A percentile compares a stretch with the other conserved stretches of the same genome.
phyloP scores from a whole-genome alignment of 2,888 invertebrate species.

The Augiades crinisus region DNA sequence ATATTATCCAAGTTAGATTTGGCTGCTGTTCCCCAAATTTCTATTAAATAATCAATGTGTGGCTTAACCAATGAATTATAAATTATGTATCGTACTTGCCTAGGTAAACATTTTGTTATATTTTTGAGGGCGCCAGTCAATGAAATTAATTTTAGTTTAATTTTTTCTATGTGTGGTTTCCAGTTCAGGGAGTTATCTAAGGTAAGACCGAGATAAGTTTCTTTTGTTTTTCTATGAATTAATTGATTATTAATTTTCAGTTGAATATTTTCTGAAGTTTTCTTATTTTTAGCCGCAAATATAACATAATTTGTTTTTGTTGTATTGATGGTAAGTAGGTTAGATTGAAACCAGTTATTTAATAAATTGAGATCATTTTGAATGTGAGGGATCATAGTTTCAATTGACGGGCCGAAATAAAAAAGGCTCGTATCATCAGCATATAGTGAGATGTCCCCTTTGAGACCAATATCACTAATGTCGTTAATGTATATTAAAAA shows the following conservation, averaged over 20 bases:
- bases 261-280: background rate
- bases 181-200: background rate
- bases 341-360: slow-evolving; percentile 6
- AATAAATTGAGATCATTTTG: background rate
- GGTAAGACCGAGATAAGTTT: background rate
- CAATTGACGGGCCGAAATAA: slow-evolving; percentile 6
- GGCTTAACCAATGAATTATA: slow-evolving; percentile 17
- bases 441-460: slow-evolving; percentile 14
- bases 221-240: background rate
- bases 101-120: slow-evolving; percentile 2
- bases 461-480: background rate
- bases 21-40: slow-evolving; percentile 12
- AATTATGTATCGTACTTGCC: slow-evolving; percentile 3
- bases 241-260: background rate
- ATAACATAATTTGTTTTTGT: slow-evolving; percentile 20
- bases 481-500: background rate
- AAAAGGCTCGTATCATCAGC: slow-evolving; percentile 19
- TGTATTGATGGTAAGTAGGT: slow-evolving; percentile 10
- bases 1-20: background rate
- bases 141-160: slow-evolving; percentile 7
- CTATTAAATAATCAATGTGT: slow-evolving; percentile 14
- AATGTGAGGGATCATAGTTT: background rate
- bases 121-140: background rate
- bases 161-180: slow-evolving; percentile 5
- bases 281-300: slow-evolving; percentile 21